Evolutionary conservation across 1,140 invertebrate species (phyloP).

Genomic region (Sarcophaga peregrina): DNA sequence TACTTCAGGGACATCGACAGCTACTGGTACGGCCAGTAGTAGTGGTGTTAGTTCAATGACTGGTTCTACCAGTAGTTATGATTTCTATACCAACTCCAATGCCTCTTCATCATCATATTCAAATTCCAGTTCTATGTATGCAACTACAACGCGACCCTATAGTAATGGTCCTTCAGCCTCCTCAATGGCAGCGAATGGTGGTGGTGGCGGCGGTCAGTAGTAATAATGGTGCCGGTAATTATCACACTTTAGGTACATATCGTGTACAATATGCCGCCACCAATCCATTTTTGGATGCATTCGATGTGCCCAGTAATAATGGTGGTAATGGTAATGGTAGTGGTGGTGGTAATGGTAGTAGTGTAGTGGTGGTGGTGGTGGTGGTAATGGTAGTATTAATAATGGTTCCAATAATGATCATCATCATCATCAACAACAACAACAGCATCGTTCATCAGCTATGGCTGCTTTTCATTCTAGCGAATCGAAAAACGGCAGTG

Average conservation of each 20-base stretch:
- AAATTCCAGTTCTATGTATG: conserved; percentile 13
- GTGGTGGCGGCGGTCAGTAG: conserved; percentile 25
- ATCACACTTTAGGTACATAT: conserved; percentile 64
- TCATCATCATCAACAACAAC: conserved; percentile 6
- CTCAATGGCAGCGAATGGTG: too few relatives aligned
- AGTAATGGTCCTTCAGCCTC: conserved; percentile 46
- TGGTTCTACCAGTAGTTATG: conserved; percentile 64
- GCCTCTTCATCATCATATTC: conserved; percentile 33
- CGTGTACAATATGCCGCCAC: conserved; percentile 65
- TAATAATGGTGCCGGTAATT: conserved; percentile 58
- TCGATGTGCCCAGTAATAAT: conserved; percentile 51
- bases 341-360: conserved; percentile 39
- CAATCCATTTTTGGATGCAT: conserved; percentile 64
- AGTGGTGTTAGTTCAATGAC: conserved; percentile 65
- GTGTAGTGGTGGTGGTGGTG: conserved; percentile 42
- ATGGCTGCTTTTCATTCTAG: conserved; percentile 58
- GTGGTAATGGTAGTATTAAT: conserved; percentile 43
- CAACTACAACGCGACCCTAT: conserved; percentile 53
- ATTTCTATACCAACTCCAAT: conserved; percentile 54
- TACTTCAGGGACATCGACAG: conserved; percentile 42
- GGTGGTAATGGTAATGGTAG: conserved; percentile 48
- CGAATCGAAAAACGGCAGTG: conserved; percentile 63
- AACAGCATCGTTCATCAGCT: conserved; percentile 51
- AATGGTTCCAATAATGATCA: conserved; percentile 24
- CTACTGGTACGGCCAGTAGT: conserved; percentile 58